A percentile compares a stretch with the other conserved stretches of the same genome.
phyloP scores from a whole-genome alignment of 2,113 vertebrate species.

The Octodon degus region DNA sequence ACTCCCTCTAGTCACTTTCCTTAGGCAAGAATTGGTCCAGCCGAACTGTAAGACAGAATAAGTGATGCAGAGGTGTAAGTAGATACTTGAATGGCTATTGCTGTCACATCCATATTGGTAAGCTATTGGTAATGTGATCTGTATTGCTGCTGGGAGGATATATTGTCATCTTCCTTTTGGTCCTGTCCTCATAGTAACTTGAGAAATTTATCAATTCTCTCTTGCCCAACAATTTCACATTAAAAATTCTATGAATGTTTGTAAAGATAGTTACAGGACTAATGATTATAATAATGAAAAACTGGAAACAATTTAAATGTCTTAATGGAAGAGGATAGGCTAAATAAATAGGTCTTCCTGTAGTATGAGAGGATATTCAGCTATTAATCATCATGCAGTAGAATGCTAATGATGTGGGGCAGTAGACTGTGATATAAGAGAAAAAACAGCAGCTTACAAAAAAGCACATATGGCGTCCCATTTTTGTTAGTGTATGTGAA shows the following conservation, averaged over 20 bases:
- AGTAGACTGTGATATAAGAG: not conserved
- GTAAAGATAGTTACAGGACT: not conserved
- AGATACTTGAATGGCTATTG: not conserved
- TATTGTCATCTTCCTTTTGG: not conserved
- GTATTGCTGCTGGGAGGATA: not conserved
- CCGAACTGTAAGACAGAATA: not conserved
- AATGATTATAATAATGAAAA: not conserved
- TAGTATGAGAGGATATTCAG: not conserved
- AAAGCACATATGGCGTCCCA: not conserved
- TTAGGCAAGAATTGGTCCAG: not conserved
- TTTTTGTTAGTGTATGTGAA: slow-evolving; percentile 18
- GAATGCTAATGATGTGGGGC: not conserved
- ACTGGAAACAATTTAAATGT: not conserved
- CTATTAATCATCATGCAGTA: not conserved
- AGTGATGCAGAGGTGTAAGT: not conserved
- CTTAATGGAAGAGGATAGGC: not conserved
- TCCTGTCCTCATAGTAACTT: not conserved
- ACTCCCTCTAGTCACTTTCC: not conserved
- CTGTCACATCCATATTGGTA: not conserved
- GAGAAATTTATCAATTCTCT: not conserved
- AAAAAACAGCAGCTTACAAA: not conserved
- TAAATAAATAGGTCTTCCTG: not conserved
- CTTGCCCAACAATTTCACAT: not conserved
- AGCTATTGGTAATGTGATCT: not conserved
- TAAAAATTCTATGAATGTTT: not conserved